Evolutionary conservation across 2,113 vertebrate species (phyloP).

Genomic region (Danio rerio): DNA sequence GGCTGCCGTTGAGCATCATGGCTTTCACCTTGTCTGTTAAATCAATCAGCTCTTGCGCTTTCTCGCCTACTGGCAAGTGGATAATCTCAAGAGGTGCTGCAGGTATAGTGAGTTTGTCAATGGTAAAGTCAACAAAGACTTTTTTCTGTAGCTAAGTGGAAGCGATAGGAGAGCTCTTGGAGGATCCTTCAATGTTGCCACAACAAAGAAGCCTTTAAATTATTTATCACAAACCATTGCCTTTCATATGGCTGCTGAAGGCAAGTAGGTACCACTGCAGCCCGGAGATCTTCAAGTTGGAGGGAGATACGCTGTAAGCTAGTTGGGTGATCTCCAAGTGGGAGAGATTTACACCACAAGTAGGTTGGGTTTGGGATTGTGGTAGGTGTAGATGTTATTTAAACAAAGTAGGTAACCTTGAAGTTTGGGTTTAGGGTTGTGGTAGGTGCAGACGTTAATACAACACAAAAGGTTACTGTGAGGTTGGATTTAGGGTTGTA

Average conservation of each 20-base stretch:
- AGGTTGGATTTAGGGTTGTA: no score
- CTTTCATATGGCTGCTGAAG: not conserved
- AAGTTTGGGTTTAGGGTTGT: no score
- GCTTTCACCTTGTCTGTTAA: slow-evolving; percentile 13
- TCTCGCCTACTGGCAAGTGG: not conserved
- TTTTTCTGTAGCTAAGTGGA: not conserved
- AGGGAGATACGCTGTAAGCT: no score
- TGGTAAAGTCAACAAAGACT: not conserved
- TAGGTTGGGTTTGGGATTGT: no score
- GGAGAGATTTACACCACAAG: no score
- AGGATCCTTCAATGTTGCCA: not conserved
- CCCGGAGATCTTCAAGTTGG: no score
- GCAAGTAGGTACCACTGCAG: not conserved
- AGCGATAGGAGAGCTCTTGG: not conserved
- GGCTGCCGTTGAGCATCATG: not conserved
- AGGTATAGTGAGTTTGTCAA: not conserved
- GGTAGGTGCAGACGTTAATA: no score
- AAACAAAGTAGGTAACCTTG: no score
- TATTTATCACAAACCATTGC: slow-evolving; percentile 24
- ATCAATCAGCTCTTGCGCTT: not conserved
- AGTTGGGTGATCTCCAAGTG: no score
- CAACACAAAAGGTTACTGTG: no score
- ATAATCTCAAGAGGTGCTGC: slow-evolving; percentile 6
- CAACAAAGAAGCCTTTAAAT: not conserved
- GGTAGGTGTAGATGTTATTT: no score